phyloP scores from a whole-genome alignment of 2,888 invertebrate species.

The Machimus atricapillus region DNA sequence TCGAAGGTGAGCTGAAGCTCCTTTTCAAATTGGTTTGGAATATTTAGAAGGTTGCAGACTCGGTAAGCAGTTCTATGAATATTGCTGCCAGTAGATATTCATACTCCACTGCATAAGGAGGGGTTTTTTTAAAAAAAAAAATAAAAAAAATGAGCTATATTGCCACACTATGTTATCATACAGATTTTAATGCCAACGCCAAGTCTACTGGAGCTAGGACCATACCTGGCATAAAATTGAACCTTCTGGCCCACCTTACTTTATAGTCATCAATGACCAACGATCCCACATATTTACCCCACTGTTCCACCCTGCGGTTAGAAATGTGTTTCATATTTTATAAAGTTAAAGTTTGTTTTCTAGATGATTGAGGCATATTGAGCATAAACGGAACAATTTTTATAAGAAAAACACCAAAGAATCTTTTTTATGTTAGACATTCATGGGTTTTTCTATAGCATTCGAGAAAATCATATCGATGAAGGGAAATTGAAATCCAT shows the following conservation, averaged over 20 bases:
- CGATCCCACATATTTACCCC: background rate
- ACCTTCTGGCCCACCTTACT: background rate
- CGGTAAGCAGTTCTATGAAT: background rate
- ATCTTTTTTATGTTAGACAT: background rate
- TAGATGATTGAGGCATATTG: background rate
- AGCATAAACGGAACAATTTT: background rate
- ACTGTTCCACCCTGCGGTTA: background rate
- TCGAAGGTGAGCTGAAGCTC: background rate
- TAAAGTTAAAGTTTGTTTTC: background rate
- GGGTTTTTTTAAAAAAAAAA: too few relatives aligned
- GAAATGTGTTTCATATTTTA: background rate
- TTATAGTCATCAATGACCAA: background rate
- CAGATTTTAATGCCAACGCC: background rate
- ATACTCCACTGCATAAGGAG: background rate
- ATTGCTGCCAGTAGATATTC: background rate
- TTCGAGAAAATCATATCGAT: background rate
- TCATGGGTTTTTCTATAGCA: background rate
- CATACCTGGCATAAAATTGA: background rate
- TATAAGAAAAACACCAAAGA: background rate
- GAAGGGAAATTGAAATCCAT: background rate
- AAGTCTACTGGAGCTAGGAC: background rate
- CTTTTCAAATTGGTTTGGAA: background rate
- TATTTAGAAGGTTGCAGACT: background rate
- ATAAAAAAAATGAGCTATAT: background rate
- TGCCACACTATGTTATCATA: background rate